A percentile compares a stretch with the other conserved stretches of the same genome.
These are phyloP conservation scores for Cyclargus thomasi DNA, from an alignment of 1,140 invertebrate species.

Conservation along the genomic window DNA sequence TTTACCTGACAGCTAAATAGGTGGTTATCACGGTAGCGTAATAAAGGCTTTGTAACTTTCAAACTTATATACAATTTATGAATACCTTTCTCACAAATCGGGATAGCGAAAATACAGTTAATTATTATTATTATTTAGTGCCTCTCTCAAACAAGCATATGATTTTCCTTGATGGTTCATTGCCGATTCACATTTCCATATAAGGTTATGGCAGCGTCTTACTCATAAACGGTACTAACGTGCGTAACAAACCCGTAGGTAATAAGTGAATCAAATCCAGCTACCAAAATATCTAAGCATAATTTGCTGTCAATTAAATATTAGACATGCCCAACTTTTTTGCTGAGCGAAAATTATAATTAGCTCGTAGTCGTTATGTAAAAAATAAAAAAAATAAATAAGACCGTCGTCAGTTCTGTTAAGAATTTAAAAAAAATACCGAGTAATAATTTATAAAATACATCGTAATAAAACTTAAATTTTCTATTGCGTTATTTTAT, in stretches of 20 bases:
- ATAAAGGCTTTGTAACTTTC: no score
- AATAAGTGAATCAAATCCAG: neutral
- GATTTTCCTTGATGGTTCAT: neutral
- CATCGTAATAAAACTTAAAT: no score
- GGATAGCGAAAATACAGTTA: no score
- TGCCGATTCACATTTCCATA: neutral
- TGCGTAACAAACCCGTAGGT: neutral
- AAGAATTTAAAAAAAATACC: no score
- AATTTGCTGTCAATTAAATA: neutral
- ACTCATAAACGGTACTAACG: neutral
- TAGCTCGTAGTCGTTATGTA: neutral
- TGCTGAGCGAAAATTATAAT: neutral
- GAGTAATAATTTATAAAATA: no score
- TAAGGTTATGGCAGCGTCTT: neutral
- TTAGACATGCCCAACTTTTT: neutral
- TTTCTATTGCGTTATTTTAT: no score
- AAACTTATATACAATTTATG: no score
- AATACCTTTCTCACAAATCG: no score
- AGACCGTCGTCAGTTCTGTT: neutral
- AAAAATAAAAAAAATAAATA: neutral
- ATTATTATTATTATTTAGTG: no score
- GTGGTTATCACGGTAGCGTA: neutral
- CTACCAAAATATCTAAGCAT: neutral
- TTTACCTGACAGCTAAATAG: neutral
- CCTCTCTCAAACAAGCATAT: no score